A percentile compares a stretch with the other conserved stretches of the same genome.
Evolutionary conservation across 2,888 invertebrate species (phyloP).

Genomic region (Ormia ochracea): DNA sequence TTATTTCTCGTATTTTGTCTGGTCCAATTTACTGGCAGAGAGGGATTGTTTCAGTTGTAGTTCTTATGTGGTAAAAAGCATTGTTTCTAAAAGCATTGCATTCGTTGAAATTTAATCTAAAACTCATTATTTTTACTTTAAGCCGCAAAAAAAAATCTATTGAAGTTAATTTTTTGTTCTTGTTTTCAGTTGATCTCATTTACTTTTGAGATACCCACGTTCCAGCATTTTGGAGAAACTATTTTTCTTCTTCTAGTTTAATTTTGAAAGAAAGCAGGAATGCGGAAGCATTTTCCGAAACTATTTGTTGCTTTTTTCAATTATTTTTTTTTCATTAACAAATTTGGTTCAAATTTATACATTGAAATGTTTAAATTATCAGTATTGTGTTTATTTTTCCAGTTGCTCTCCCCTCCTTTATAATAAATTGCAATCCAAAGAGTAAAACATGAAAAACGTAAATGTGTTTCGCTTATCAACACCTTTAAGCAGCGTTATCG

Average conservation of each 20-base stretch:
- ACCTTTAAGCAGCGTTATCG: conserved; percentile 35
- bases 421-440: too few relatives aligned
- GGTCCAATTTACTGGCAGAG: background rate
- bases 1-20: background rate
- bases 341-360: conserved; percentile 26
- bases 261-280: conserved; percentile 6
- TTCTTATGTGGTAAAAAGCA: background rate
- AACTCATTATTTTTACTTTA: conserved; percentile 52
- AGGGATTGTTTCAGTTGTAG: background rate
- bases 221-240: background rate
- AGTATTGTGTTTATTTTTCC: conserved; percentile 17
- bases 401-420: background rate
- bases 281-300: conserved; percentile 43
- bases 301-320: background rate
- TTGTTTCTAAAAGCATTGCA: conserved; percentile 27
- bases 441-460: background rate
- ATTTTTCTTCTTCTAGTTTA: too few relatives aligned
- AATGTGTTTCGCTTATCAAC: conserved; percentile 39
- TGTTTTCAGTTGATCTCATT: background rate
- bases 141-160: conserved; percentile 33
- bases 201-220: conserved; percentile 17
- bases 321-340: conserved; percentile 19
- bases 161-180: conserved; percentile 11
- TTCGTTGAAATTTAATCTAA: conserved; percentile 52
- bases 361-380: conserved; percentile 57